Conservation (phyloP, 2,797 vertebrate species). For the Neosilurus mollespiculum region DNA sequence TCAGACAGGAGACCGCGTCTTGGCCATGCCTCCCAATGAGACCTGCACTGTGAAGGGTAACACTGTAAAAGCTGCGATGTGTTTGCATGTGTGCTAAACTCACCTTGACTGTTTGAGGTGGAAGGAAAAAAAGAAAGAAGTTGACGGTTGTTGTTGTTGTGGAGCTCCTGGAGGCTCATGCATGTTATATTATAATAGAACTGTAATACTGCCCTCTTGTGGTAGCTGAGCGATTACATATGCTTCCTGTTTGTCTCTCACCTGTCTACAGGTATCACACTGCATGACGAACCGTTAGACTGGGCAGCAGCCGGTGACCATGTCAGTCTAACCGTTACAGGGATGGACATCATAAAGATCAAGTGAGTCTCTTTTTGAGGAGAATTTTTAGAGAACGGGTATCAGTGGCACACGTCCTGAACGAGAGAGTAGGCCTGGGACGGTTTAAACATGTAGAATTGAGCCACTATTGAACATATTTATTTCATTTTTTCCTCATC, state of each 20-base stretch:
- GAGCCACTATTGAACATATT: not conserved
- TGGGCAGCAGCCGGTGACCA: conserved; percentile 98
- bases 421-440: not conserved
- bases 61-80: not conserved
- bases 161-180: not conserved
- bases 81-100: not conserved
- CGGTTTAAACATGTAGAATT: not conserved
- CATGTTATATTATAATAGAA: not conserved
- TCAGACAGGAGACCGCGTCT: conserved; percentile 87
- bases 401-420: not conserved
- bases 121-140: not conserved
- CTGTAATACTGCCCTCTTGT: conserved; percentile 62
- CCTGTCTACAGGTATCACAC: conserved; percentile 77
- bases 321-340: conserved; percentile 93
- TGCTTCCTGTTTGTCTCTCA: not conserved
- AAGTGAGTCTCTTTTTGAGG: conserved; percentile 77
- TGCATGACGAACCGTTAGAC: conserved; percentile 91
- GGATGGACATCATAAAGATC: conserved; percentile 99
- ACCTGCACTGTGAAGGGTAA: conserved; percentile 96
- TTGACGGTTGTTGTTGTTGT: not conserved
- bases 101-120: not conserved
- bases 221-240: conserved; percentile 26
- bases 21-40: conserved; percentile 96
- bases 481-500: not conserved
- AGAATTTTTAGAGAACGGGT: not conserved